Conservation (phyloP, 2,797 vertebrate genomes). For the Hafferia zeledoni region DNA sequence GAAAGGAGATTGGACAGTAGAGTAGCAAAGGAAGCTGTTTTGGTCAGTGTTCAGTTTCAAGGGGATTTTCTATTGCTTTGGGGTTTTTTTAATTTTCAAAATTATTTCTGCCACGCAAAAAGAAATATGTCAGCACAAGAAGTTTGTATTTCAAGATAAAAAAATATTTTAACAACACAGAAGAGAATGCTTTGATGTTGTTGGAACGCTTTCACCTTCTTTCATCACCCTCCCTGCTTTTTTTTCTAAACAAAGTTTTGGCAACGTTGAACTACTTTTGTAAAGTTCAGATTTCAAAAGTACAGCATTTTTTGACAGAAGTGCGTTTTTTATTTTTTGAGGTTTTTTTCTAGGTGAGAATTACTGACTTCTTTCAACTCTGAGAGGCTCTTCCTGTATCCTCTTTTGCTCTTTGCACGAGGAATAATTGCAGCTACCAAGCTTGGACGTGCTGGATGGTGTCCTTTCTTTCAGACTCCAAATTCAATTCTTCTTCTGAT, state of each 20-base stretch:
- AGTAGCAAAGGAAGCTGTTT: constrained; percentile 4
- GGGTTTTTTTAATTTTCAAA: background rate
- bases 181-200: constrained; percentile 59
- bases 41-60: background rate
- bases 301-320: constrained; percentile 7
- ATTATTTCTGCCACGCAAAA: constrained; percentile 24
- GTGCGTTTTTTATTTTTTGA: background rate
- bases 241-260: constrained; percentile 36
- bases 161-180: constrained; percentile 46
- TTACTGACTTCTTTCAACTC: background rate
- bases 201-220: constrained; percentile 40
- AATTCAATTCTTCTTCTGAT: background rate
- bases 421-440: background rate
- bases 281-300: constrained; percentile 38
- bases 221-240: constrained; percentile 17
- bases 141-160: constrained; percentile 51
- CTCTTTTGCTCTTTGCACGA: background rate
- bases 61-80: background rate
- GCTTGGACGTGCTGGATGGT: background rate
- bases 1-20: background rate
- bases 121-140: constrained; percentile 46
- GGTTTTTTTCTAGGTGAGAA: background rate
- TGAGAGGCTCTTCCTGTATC: background rate
- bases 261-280: background rate
- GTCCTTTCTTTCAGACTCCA: background rate